Percentiles rank a stretch among this genome's conserved stretches.
phyloP scores from a whole-genome alignment of 2,797 vertebrate species.

The Ceryle rudis region DNA sequence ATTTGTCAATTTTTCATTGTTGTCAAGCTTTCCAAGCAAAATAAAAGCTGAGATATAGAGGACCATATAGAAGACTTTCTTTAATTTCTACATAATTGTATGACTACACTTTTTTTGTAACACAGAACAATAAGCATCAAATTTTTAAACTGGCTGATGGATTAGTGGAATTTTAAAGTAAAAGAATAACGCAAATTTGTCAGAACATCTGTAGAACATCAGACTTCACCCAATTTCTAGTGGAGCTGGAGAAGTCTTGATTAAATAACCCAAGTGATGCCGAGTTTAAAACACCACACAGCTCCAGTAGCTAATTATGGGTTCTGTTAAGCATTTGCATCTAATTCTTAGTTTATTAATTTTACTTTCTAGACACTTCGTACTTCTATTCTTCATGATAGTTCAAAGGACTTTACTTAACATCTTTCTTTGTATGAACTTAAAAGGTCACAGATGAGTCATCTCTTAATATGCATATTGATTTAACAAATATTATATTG shows the following conservation, averaged over 20 bases:
- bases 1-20: not conserved
- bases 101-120: not conserved
- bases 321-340: not conserved
- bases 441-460: not conserved
- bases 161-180: not conserved
- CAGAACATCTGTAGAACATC: not conserved
- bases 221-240: not conserved
- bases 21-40: not conserved
- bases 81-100: not conserved
- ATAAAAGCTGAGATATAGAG: not conserved
- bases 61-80: not conserved
- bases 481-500: not conserved
- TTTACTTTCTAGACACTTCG: not conserved
- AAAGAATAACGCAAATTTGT: not conserved
- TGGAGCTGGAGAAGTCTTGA: not conserved
- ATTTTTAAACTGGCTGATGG: not conserved
- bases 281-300: not conserved
- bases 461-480: not conserved
- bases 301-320: not conserved
- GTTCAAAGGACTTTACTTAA: not conserved
- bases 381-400: not conserved
- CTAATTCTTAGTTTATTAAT: not conserved
- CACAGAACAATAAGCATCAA: not conserved
- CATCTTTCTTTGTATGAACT: not conserved
- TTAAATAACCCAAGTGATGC: not conserved